phyloP scores from a whole-genome alignment of 2,797 vertebrate species.

The Sebastes steindachneri region DNA sequence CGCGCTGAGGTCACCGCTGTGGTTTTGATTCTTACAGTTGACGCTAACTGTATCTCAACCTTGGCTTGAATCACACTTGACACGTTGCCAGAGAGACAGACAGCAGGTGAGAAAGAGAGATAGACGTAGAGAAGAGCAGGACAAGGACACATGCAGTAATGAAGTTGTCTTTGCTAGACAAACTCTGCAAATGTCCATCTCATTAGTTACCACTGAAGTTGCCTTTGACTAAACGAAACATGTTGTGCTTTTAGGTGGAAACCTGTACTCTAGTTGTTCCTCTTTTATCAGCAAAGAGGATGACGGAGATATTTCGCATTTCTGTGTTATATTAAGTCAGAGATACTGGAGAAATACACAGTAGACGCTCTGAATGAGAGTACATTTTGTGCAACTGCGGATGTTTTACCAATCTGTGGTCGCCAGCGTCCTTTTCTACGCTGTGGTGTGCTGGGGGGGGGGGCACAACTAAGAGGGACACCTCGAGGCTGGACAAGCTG shows the following conservation, averaged over 20 bases:
- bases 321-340: neutral
- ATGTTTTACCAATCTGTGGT: no score
- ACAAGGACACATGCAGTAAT: neutral
- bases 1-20: constrained; percentile 6
- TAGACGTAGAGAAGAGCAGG: constrained; percentile 13
- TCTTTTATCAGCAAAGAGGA: neutral
- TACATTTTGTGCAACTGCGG: neutral
- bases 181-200: neutral
- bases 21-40: constrained; percentile 10
- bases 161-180: neutral
- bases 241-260: neutral
- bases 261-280: neutral
- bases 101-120: neutral
- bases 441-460: no score
- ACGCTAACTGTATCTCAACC: constrained; percentile 19
- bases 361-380: neutral
- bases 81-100: constrained; percentile 17
- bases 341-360: neutral
- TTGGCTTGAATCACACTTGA: constrained; percentile 43
- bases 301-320: neutral
- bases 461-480: no score
- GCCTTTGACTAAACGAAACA: neutral
- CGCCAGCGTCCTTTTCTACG: no score
- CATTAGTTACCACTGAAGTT: neutral
- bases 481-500: no score